These are phyloP conservation scores for Sminthopsis crassicaudata DNA, from an alignment of 2,113 vertebrate species.

Conservation along the genomic window DNA sequence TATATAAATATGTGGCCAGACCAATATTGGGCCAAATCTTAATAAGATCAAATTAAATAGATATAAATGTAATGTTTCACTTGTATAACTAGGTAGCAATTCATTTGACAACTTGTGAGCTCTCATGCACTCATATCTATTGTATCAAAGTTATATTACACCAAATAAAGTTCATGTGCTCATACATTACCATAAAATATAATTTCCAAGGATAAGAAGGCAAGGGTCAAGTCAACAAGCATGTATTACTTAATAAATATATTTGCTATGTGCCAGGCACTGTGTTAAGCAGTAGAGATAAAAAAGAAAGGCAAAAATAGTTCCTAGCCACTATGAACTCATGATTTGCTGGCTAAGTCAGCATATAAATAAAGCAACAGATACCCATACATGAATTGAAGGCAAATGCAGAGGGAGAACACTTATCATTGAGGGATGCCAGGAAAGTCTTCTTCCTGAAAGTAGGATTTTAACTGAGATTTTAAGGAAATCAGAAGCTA, in stretches of 20 bases:
- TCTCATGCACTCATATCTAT: neutral
- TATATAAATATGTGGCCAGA: no score
- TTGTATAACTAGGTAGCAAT: neutral
- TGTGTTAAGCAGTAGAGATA: neutral
- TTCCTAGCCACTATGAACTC: neutral
- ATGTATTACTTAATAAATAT: neutral
- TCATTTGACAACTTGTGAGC: neutral
- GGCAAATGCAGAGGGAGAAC: neutral
- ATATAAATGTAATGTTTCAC: no score
- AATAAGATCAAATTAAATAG: no score
- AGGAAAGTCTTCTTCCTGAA: neutral
- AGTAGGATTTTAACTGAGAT: neutral
- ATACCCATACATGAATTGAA: neutral
- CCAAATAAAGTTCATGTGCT: neutral
- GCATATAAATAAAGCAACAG: neutral
- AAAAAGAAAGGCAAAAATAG: neutral
- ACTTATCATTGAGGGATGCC: neutral
- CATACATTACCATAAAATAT: neutral
- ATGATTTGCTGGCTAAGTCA: neutral
- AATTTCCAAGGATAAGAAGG: neutral
- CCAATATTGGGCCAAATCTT: no score
- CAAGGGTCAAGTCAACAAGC: neutral
- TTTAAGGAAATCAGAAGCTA: neutral
- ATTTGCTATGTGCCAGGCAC: neutral
- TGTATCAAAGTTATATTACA: neutral